Percentiles rank a stretch among this genome's conserved stretches.
These are phyloP conservation scores for Lindbergichthys nudifrons DNA, from an alignment of 2,797 vertebrate species.

Conservation along the genomic window DNA sequence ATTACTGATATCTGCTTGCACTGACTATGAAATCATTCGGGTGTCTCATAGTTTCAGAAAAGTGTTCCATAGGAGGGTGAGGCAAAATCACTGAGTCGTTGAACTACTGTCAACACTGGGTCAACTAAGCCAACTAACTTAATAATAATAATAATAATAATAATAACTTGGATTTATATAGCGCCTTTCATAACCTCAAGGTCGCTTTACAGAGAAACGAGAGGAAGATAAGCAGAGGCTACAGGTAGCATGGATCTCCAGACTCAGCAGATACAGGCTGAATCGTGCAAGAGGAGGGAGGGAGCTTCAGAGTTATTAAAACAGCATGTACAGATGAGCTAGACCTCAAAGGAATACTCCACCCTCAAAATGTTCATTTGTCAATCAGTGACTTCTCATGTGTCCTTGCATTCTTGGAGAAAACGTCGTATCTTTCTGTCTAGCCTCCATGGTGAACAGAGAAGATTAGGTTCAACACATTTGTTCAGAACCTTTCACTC, in stretches of 20 bases:
- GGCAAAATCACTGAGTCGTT: not conserved
- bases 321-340: not conserved
- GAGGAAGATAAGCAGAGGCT: constrained; percentile 5
- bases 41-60: constrained; percentile 38
- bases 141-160: too few species aligned
- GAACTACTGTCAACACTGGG: constrained; percentile 24
- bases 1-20: constrained; percentile 22
- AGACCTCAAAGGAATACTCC: not conserved
- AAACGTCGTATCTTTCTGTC: too few species aligned
- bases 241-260: not conserved
- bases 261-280: not conserved
- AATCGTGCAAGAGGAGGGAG: not conserved
- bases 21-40: constrained; percentile 19
- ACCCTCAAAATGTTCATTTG: too few species aligned
- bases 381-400: too few species aligned
- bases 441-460: too few species aligned
- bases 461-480: too few species aligned
- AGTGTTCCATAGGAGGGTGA: constrained; percentile 15
- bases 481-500: too few species aligned
- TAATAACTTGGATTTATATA: too few species aligned
- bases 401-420: too few species aligned
- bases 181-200: too few species aligned
- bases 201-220: not conserved
- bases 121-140: constrained; percentile 8
- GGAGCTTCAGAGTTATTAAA: not conserved